Conservation (phyloP, 2,888 invertebrate species). For the Liopterus haemorrhoidalis region DNA sequence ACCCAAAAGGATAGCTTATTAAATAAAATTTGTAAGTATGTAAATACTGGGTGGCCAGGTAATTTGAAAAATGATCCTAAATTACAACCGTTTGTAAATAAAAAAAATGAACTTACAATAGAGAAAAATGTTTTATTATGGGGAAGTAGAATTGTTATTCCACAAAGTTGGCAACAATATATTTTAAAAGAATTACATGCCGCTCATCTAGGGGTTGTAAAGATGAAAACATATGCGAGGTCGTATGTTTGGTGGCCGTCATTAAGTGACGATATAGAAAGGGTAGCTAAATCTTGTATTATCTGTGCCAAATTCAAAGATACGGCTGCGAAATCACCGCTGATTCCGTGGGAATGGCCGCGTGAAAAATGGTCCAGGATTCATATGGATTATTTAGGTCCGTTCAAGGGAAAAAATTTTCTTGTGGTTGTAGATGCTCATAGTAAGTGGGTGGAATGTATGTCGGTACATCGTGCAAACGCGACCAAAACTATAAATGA, state of each 20-base stretch:
- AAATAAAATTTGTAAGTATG: slow-evolving; percentile 5
- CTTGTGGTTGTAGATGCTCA: slow-evolving; percentile 25
- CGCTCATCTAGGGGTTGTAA: no score
- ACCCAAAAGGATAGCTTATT: neutral
- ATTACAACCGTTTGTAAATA: neutral
- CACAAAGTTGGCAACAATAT: neutral
- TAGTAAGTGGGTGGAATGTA: slow-evolving; percentile 26
- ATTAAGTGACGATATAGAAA: slow-evolving; percentile 19
- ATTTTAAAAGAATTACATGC: slow-evolving; percentile 23
- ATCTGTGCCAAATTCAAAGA: slow-evolving; percentile 17
- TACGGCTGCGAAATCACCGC: slow-evolving; percentile 1
- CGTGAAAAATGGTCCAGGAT: slow-evolving; percentile 25
- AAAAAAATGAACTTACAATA: slow-evolving; percentile 1
- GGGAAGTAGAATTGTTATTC: slow-evolving; percentile 1
- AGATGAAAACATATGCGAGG: no score
- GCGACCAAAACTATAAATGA: neutral
- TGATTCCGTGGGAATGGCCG: slow-evolving; percentile 24
- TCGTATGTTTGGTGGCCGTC: slow-evolving; percentile 27
- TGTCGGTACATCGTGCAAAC: slow-evolving; percentile 21
- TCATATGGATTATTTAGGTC: slow-evolving; percentile 26
- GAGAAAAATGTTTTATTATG: slow-evolving; percentile 1
- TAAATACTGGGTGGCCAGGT: neutral
- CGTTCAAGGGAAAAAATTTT: slow-evolving; percentile 24
- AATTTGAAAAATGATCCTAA: neutral
- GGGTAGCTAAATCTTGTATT: slow-evolving; percentile 11